Evolutionary conservation across 2,888 invertebrate species (phyloP).

Genomic region (Xylota sylvarum): DNA sequence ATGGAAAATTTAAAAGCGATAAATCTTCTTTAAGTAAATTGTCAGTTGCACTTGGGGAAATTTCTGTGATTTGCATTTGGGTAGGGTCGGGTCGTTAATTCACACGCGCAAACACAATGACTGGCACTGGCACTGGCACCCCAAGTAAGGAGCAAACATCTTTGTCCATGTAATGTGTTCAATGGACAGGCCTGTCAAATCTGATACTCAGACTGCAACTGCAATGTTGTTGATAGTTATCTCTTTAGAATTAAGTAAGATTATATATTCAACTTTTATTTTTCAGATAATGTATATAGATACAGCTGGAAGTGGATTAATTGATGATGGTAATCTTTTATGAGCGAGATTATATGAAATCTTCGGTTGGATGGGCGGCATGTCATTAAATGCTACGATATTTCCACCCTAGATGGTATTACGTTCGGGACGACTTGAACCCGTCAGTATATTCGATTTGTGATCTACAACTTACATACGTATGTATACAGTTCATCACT

Average conservation of each 20-base stretch:
- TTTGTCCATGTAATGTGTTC: conserved; percentile 33
- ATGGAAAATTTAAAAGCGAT: conserved; percentile 74
- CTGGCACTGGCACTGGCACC: neutral
- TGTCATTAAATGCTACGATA: no score
- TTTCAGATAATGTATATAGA: neutral
- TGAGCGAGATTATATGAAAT: no score
- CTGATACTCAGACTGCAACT: neutral
- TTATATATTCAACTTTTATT: neutral
- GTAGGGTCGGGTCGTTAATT: conserved; percentile 66
- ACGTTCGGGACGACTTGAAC: no score
- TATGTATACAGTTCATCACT: no score
- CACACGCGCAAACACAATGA: conserved; percentile 42
- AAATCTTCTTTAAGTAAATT: conserved; percentile 76
- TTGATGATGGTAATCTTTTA: no score
- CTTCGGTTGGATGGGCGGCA: no score
- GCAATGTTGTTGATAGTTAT: neutral
- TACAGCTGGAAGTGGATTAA: no score
- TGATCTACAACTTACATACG: no score
- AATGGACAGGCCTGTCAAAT: conserved; percentile 15
- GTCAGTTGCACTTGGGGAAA: conserved; percentile 70
- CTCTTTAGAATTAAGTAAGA: neutral
- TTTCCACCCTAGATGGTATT: no score
- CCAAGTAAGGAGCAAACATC: conserved; percentile 38
- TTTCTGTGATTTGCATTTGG: conserved; percentile 71
- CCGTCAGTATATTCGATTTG: no score